These are phyloP conservation scores for Vollenhovia emeryi DNA, from an alignment of 1,140 invertebrate species.

Conservation along the genomic window DNA sequence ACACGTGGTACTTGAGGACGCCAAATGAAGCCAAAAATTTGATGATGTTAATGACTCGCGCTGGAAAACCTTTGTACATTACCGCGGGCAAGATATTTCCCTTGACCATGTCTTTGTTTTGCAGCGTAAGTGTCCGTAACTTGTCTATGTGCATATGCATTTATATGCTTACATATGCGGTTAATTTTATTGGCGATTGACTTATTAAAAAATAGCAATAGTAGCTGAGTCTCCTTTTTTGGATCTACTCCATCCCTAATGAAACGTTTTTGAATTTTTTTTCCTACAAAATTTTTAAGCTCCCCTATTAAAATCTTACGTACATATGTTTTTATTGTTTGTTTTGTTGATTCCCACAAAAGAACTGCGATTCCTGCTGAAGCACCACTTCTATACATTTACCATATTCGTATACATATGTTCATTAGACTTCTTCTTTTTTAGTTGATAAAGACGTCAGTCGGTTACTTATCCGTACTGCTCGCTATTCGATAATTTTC, in stretches of 20 bases:
- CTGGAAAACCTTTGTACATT: constrained; percentile 22
- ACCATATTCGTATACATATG: neutral
- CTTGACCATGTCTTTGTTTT: constrained; percentile 33
- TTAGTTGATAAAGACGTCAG: constrained; percentile 43
- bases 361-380: no score
- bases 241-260: neutral
- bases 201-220: no score
- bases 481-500: constrained; percentile 29
- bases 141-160: neutral
- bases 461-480: constrained; percentile 31
- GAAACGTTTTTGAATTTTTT: neutral
- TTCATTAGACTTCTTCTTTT: neutral
- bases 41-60: constrained; percentile 14
- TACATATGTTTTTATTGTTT: no score
- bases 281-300: neutral
- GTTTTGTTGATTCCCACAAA: neutral
- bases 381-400: no score
- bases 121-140: constrained; percentile 2
- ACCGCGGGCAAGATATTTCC: constrained; percentile 31
- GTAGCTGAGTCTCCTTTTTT: no score
- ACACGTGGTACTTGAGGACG: constrained; percentile 1
- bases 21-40: neutral
- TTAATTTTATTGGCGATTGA: no score
- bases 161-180: neutral
- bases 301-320: no score